Evolutionary conservation across 2,113 vertebrate genomes (phyloP).

Genomic region (Cyrtonyx montezumae): DNA sequence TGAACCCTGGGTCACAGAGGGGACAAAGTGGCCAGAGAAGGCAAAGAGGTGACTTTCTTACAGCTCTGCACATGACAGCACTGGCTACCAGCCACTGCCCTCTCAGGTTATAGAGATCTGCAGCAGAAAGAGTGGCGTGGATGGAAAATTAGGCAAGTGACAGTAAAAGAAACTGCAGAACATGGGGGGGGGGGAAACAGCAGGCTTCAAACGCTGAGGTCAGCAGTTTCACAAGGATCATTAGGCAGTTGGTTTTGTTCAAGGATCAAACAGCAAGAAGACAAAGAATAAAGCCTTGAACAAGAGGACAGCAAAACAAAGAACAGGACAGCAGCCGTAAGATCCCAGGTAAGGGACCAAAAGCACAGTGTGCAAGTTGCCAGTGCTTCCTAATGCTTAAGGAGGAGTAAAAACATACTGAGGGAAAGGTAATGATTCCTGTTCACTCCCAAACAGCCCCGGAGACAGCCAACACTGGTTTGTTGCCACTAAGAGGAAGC

Average conservation of each 20-base stretch:
- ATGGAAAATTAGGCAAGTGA: not conserved
- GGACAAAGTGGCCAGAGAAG: not conserved
- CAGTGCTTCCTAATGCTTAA: not conserved
- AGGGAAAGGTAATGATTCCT: not conserved
- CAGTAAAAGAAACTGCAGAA: not conserved
- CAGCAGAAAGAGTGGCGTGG: fast-evolving
- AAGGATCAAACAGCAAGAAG: not conserved
- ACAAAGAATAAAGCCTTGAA: not conserved
- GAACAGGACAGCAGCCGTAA: not conserved
- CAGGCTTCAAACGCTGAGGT: not conserved
- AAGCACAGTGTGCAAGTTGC: not conserved
- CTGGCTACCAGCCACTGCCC: not conserved
- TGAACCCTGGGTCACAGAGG: not conserved
- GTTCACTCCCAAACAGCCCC: not conserved
- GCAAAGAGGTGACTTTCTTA: not conserved
- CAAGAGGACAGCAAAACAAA: not conserved
- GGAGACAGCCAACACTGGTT: not conserved
- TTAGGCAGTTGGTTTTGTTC: not conserved
- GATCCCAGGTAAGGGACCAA: not conserved
- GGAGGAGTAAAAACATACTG: not conserved
- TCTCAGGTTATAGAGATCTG: not conserved
- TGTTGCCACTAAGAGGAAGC: not conserved
- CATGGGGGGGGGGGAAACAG: not conserved
- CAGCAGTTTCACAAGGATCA: not conserved
- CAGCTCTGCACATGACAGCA: fast-evolving